These are phyloP conservation scores for Rhyzopertha dominica DNA, from an alignment of 1,140 invertebrate species.

Conservation along the genomic window DNA sequence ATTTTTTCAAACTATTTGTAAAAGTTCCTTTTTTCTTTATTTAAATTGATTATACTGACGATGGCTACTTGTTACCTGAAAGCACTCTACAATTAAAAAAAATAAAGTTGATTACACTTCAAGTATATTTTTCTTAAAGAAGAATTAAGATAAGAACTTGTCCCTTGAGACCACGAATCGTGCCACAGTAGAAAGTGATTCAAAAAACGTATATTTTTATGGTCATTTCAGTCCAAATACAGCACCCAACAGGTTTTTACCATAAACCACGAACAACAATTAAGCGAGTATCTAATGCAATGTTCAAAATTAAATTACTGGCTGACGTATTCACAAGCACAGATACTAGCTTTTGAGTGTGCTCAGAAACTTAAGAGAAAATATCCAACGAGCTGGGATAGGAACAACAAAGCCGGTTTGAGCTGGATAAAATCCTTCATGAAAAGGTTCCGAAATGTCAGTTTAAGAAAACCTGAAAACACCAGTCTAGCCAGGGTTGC, in stretches of 20 bases:
- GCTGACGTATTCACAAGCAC: slow-evolving; percentile 24
- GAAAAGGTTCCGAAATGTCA: slow-evolving; percentile 40
- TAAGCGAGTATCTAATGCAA: slow-evolving; percentile 27
- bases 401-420: slow-evolving; percentile 37
- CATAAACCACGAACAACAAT: slow-evolving; percentile 9
- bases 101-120: too few relatives aligned
- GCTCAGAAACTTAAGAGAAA: slow-evolving; percentile 22
- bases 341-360: slow-evolving; percentile 14
- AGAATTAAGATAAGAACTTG: slow-evolving; percentile 2
- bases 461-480: slow-evolving; percentile 43
- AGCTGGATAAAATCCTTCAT: slow-evolving; percentile 45
- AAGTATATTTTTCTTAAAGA: too few relatives aligned
- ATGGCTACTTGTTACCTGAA: too few relatives aligned
- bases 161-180: neutral
- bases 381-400: slow-evolving; percentile 34
- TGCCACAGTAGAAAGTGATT: slow-evolving; percentile 11
- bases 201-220: slow-evolving; percentile 3
- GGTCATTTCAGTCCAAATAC: slow-evolving; percentile 6
- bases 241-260: slow-evolving; percentile 7
- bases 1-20: too few relatives aligned
- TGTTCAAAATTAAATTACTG: slow-evolving; percentile 27
- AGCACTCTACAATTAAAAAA: too few relatives aligned
- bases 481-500: slow-evolving; percentile 40
- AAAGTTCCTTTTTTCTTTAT: too few relatives aligned
- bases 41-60: too few relatives aligned